Conservation (phyloP, 2,797 vertebrate genomes). For the Falco naumanni region DNA sequence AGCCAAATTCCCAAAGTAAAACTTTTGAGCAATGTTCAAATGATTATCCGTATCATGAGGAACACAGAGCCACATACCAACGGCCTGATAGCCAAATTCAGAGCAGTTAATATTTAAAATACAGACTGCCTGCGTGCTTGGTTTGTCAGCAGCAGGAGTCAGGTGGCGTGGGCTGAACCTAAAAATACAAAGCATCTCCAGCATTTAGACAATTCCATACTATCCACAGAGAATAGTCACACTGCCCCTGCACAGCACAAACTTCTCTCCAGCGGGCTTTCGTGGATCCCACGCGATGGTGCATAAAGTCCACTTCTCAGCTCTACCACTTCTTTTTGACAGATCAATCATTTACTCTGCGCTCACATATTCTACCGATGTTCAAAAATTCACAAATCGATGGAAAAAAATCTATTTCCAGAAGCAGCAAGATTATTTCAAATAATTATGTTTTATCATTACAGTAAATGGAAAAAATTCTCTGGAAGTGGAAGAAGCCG, state of each 20-base stretch:
- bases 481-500: neutral
- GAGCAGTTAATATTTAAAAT: neutral
- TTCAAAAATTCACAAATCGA: neutral
- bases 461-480: neutral
- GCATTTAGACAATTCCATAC: neutral
- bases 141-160: neutral
- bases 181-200: neutral
- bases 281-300: fast-evolving
- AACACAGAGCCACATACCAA: constrained; percentile 37
- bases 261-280: neutral
- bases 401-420: neutral
- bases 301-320: neutral
- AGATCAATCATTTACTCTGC: neutral
- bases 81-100: neutral
- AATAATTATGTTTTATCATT: neutral
- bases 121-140: neutral
- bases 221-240: neutral
- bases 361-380: fast-evolving
- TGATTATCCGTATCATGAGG: constrained; percentile 74
- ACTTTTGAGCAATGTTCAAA: constrained; percentile 74
- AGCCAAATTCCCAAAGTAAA: constrained; percentile 78
- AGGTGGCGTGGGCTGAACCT: neutral
- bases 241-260: neutral
- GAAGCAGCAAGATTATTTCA: neutral
- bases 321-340: neutral